A percentile compares a stretch with the other conserved stretches of the same genome.
These are phyloP conservation scores for Phodopus roborovskii DNA, from an alignment of 2,113 vertebrate species.

Conservation along the genomic window DNA sequence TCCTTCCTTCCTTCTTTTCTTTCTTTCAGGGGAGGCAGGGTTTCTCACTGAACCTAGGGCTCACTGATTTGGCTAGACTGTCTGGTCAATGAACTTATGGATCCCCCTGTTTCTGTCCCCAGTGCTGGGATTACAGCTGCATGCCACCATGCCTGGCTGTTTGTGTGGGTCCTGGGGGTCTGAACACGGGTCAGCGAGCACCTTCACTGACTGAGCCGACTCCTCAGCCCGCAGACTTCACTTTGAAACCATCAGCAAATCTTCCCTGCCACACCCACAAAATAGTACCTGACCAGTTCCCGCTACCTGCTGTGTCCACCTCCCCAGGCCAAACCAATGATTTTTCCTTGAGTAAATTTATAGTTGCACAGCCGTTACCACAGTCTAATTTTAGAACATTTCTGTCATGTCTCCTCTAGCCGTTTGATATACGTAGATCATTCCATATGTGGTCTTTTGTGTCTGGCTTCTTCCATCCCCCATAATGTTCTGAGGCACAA, in stretches of 20 bases:
- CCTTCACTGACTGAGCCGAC: not conserved
- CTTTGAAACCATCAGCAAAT: not conserved
- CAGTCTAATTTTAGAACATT: constrained; percentile 6
- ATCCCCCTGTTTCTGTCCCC: not conserved
- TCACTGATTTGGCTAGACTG: not conserved
- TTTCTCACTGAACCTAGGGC: not conserved
- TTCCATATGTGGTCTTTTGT: not conserved
- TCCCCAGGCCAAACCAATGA: not conserved
- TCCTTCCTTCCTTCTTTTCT: too few relatives aligned
- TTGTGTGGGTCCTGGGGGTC: not conserved
- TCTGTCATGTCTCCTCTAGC: not conserved
- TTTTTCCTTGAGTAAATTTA: not conserved
- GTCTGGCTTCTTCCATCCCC: not conserved
- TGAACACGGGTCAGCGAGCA: not conserved
- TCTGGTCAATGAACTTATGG: not conserved
- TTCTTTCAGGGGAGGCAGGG: too few relatives aligned
- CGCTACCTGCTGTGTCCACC: not conserved
- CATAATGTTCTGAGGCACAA: not conserved
- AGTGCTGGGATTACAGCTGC: not conserved
- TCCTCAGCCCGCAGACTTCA: not conserved
- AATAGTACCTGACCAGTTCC: not conserved
- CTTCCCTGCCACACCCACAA: not conserved
- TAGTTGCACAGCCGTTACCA: not conserved
- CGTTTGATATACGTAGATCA: not conserved
- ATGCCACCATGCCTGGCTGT: too few relatives aligned